Base-by-base conservation (phyloP, 2,888 invertebrate species). In the Archaeoteleia sp. region DNA sequence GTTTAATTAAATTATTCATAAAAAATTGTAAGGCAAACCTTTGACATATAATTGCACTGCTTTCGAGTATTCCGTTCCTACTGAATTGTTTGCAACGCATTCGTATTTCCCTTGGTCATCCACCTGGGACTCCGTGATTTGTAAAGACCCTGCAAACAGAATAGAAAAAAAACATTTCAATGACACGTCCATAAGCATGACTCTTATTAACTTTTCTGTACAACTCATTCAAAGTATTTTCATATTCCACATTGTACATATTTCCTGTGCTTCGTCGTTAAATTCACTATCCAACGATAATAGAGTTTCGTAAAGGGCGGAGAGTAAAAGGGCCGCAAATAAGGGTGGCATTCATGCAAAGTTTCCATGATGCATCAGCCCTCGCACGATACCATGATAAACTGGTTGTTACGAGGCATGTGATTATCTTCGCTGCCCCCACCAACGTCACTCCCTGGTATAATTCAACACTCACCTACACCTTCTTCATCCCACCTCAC, bases 91-190 rank as follows among this genome's bases (percentile, higher is more conserved):
- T 0, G 97, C 97, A 35, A 97, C 95, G 85, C 98, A 98, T 86
- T 97, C 97, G 85, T 96, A 98, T 86, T 95, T 95, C 48, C 96
- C 97, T 83, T 95, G 94, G 87, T 98, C 97, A 75, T 92, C 92
- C 81, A 95, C 94, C 78, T 94, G 93, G 76, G 95, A 95, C 84
- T 92, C 92, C 75, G 92, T 92, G 78, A 98, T 97, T 88, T 96
- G 95, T 73, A 98, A 87, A 46, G 93, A 90, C 78, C 95, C 95
- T 95, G 87, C 20, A 72, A 75, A 42, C n/a, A n/a, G n/a, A n/a
- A n/a, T n/a, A 43, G 20, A 14, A 49, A 37, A 9, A 9, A 49
- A 9, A 37, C 9, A 10, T n/a, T 2, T 27, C 23, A 6, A 40
- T 12, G 17, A 17, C 2, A 5, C 3, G 30, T n/a, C 14, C 12